Evolutionary conservation across 2,797 vertebrate genomes (phyloP), one percentile per base, ranked within the genome.

Genomic region (Helicolenus hilgendorfi): DNA sequence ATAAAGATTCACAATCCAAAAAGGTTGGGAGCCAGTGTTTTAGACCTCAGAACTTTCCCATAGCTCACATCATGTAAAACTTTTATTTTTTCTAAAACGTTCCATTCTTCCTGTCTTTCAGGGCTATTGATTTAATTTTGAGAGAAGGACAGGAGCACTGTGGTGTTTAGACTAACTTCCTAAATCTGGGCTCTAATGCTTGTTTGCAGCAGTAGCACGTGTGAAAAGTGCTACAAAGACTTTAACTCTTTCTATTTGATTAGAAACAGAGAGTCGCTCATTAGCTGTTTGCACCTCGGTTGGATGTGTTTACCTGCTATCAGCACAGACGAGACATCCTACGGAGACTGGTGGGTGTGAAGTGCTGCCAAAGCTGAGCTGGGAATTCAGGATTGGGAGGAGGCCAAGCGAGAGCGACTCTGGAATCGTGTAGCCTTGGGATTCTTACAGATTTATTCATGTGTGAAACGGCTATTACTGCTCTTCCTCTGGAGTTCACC

Each of bases 301-400:
- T 59, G 41, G 63, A 72, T 26, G 64, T 77, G 68, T 85, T 81
- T 85, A 78, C 71, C 69, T 70, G 62, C 41, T 63, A 72, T 84
- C 55, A 31, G 70, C 38, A 18, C 67, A 83, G 70, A 81, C 3
- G 2, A 79, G 56, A 33, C 26, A 2, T 77, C 76, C 68, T 60
- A 2, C 35, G 11, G 49, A 64, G 36, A 4, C 38, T 35, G 56
- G 49, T 85, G 72, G 82, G 74, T 77, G 76, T 89, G 89, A 80
- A 63, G 76, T 63, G 35, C 59, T 85, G 79, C 79, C 84, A 87
- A 79, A 53, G 7, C 64, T 83, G 65, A 79, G 72, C 77, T 65
- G 60, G 53, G 75, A 67, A 88, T 81, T 81, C 60, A 5, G 14
- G 62, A 31, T 75, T 81, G 65, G 65, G 70, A 86, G 5, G 31